A percentile compares a stretch with the other conserved stretches of the same genome.
Conservation (phyloP, 2,888 invertebrate genomes). For the Polydrusus tereticollis region DNA sequence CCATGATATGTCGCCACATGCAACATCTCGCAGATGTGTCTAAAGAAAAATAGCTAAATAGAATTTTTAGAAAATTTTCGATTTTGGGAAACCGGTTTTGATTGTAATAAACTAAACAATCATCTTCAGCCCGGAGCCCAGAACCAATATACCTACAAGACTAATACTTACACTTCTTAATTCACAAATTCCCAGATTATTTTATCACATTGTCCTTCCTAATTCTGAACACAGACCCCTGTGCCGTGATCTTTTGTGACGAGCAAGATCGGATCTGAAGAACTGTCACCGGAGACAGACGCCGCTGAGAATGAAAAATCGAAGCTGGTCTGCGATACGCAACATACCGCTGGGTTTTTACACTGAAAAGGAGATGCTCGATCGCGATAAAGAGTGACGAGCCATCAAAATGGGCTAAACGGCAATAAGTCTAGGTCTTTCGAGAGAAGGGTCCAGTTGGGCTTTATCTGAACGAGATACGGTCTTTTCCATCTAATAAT, state of each 20-base stretch:
- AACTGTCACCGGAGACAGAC: conserved; percentile 62
- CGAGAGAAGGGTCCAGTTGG: neutral
- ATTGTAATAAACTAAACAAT: too few relatives aligned
- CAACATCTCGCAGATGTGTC: too few relatives aligned
- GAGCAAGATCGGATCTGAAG: conserved; percentile 60
- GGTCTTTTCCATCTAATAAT: neutral
- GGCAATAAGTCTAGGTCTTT: conserved; percentile 39
- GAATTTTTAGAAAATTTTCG: too few relatives aligned
- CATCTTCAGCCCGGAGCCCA: too few relatives aligned
- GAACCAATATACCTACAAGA: too few relatives aligned
- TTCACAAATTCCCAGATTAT: too few relatives aligned
- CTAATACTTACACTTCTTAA: too few relatives aligned
- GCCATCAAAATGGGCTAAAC: conserved; percentile 28
- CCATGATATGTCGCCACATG: too few relatives aligned
- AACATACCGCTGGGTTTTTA: conserved; percentile 40
- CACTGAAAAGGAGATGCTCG: conserved; percentile 24
- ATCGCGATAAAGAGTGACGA: conserved; percentile 26
- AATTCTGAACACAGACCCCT: neutral
- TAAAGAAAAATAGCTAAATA: too few relatives aligned
- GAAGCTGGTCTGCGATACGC: conserved; percentile 49
- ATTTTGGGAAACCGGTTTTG: too few relatives aligned
- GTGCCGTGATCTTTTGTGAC: neutral
- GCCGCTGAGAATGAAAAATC: conserved; percentile 64
- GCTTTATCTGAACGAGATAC: conserved; percentile 10
- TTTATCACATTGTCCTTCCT: too few relatives aligned